Evolutionary conservation across 1,140 invertebrate genomes (phyloP), one percentile per base, ranked within the genome.

Genomic region (Stratiolaelaps scimitus): DNA sequence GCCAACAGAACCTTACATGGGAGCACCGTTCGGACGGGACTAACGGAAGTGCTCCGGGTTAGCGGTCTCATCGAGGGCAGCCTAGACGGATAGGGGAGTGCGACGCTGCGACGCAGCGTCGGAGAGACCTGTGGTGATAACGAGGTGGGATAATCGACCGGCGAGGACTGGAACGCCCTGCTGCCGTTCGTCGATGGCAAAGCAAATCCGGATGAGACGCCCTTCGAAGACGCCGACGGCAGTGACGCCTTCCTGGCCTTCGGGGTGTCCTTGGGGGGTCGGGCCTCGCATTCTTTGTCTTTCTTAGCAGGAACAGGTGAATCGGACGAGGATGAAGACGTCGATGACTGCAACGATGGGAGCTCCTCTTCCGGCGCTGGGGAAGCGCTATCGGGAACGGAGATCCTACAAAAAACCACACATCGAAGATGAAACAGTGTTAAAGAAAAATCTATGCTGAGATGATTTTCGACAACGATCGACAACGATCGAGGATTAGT

Each of bases 321-420:
- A 23, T 60, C 53, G 15, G 53, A 60, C 23, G 53, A 60, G 6
- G 53, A 29, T 15, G 53, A 60, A 26, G 53, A 60, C 10, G 53
- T 60, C 17, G 53, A 60, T 34, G 53, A 60, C 26, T 60, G 53
- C 26, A 60, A 34, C 26, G 53, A 60, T 1, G 53, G 53, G 20
- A 60, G 53, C 53, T 60, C 53, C 53, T 60, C 53, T 34, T 60
- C 53, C 23, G 53, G 53, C 53, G 53, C 53, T 26, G 53, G 53
- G 53, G 53, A 60, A 17, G 53, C 53, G 53, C 23, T 60, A 17
- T 60, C 53, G 23, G 53, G 53, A 15, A 60, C 53, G 17, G 53
- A n/a, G 20, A 60, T 26, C 23, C 53, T 60, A 23, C 13, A 60
- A 60, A 2, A 6, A 40, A 40, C 10, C 5, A 10, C 34, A 10